Evolutionary conservation across 2,888 invertebrate species (phyloP).

Genomic region (Ceramica pisi): DNA sequence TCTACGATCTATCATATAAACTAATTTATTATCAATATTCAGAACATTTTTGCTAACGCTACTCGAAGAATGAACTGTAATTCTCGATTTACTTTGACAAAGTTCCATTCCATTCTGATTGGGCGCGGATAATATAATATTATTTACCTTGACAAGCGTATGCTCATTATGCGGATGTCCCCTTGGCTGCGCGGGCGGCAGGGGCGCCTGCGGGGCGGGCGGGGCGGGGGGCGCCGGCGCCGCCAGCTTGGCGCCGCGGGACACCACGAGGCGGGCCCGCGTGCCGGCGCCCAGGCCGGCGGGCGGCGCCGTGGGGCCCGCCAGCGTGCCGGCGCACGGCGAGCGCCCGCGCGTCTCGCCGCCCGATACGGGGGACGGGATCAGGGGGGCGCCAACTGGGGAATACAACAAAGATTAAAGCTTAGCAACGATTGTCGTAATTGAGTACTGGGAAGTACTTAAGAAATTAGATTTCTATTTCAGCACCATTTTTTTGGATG

Average conservation of each 20-base stretch:
- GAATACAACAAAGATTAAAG: too few species aligned
- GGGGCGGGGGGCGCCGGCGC: constrained; percentile 41
- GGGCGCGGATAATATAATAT: too few species aligned
- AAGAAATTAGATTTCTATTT: too few species aligned
- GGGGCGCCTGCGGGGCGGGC: neutral
- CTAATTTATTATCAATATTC: too few species aligned
- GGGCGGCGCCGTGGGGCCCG: neutral
- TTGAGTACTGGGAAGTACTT: too few species aligned
- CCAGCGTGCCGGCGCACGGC: constrained; percentile 29
- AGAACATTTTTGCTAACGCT: too few species aligned
- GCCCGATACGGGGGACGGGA: constrained; percentile 54
- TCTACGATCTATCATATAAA: too few species aligned
- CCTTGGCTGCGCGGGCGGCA: constrained; percentile 36
- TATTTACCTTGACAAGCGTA: constrained; percentile 84
- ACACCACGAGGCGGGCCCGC: constrained; percentile 66
- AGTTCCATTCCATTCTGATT: too few species aligned
- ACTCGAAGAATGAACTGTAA: too few species aligned
- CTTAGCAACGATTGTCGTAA: too few species aligned
- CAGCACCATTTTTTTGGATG: too few species aligned
- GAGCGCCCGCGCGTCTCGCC: constrained; percentile 40
- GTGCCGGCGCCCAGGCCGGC: constrained; percentile 23
- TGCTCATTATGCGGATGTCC: constrained; percentile 77
- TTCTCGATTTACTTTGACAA: too few species aligned
- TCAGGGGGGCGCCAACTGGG: constrained; percentile 38
- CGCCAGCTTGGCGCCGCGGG: constrained; percentile 62